Percentiles rank a stretch among this genome's conserved stretches.
These are phyloP conservation scores for Sylvilagus bachmani DNA, from an alignment of 2,113 vertebrate species.

Conservation along the genomic window DNA sequence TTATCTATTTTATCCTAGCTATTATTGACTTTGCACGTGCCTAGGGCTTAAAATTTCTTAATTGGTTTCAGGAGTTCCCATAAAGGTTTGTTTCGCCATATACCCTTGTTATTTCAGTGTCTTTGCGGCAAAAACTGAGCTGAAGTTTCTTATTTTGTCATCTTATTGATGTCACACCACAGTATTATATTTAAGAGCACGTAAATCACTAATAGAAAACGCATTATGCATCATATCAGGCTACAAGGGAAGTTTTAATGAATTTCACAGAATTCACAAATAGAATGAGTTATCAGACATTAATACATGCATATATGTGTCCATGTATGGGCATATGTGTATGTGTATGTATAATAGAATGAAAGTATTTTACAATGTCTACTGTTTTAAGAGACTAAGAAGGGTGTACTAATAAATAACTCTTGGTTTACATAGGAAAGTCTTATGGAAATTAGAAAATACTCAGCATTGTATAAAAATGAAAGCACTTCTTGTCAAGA, in stretches of 20 bases:
- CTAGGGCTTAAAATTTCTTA: not conserved
- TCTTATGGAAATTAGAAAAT: not conserved
- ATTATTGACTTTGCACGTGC: not conserved
- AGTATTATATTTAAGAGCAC: not conserved
- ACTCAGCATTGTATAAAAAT: not conserved
- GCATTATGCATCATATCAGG: not conserved
- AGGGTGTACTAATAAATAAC: not conserved
- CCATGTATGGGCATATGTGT: not conserved
- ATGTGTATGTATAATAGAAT: not conserved
- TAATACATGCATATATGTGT: not conserved
- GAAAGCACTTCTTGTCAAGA: not conserved
- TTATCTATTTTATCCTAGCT: not conserved
- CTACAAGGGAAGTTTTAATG: not conserved
- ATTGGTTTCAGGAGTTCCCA: not conserved
- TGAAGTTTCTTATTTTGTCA: not conserved
- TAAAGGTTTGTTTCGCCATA: not conserved
- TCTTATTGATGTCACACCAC: not conserved
- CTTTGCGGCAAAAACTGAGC: not conserved
- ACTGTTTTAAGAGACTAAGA: not conserved
- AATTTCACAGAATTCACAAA: not conserved
- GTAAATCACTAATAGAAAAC: not conserved
- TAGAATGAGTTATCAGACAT: not conserved
- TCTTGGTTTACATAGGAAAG: not conserved
- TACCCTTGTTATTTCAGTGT: not conserved
- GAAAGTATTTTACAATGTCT: not conserved